Evolutionary conservation across 2,888 invertebrate species (phyloP).

Genomic region (Perithous albicinctus): DNA sequence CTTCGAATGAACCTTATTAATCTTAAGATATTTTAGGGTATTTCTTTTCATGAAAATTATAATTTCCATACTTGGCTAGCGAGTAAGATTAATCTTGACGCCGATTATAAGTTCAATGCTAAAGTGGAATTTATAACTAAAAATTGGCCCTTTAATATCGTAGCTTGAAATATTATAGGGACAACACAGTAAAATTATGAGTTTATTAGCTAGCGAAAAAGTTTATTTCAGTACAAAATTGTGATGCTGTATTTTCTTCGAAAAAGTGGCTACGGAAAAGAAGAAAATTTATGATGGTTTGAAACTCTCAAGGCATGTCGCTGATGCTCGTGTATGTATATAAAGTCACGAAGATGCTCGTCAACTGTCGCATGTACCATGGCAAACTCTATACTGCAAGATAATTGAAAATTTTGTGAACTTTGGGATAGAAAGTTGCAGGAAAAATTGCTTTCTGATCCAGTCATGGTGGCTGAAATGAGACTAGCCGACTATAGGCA

Average conservation of each 20-base stretch:
- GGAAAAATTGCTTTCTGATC: conserved; percentile 5
- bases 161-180: no score
- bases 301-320: neutral
- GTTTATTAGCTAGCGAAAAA: no score
- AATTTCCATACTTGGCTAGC: no score
- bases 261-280: neutral
- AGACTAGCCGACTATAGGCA: neutral
- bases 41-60: no score
- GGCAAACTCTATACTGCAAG: neutral
- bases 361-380: neutral
- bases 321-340: neutral
- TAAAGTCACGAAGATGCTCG: neutral
- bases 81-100: no score
- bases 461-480: neutral
- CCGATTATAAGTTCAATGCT: no score
- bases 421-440: neutral
- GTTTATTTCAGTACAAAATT: no score
- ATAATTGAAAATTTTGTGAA: conserved; percentile 10
- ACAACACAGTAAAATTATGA: no score
- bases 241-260: no score
- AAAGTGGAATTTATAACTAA: no score
- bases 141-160: no score
- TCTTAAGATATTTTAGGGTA: no score
- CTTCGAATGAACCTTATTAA: neutral
- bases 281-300: neutral